Evolutionary conservation across 2,888 invertebrate genomes (phyloP).

Genomic region (Phania funesta): DNA sequence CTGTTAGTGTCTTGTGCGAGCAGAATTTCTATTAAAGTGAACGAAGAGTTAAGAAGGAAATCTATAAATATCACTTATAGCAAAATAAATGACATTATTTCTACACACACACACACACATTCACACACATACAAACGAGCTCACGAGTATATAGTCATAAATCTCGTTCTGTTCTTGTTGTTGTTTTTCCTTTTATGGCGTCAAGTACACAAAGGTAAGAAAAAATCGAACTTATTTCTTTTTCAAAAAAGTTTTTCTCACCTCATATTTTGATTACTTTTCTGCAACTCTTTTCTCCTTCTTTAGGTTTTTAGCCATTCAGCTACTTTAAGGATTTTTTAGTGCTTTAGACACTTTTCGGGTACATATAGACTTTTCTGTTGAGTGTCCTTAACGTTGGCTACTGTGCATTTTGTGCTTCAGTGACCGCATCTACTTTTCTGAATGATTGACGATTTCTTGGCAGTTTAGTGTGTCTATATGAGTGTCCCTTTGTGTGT

Average conservation of each 20-base stretch:
- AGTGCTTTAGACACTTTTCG: slow-evolving; percentile 18
- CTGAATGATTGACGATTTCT: slow-evolving; percentile 61
- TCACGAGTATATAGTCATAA: not conserved
- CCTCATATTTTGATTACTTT: slow-evolving; percentile 25
- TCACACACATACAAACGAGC: not conserved
- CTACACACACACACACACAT: not conserved
- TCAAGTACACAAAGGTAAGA: not conserved
- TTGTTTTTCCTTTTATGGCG: not conserved
- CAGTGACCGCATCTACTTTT: slow-evolving; percentile 51
- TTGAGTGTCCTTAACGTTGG: slow-evolving; percentile 44
- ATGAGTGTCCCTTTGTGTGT: not conserved
- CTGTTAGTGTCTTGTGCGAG: not conserved
- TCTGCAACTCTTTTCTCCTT: not conserved
- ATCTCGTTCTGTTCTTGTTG: not conserved
- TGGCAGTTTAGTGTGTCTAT: slow-evolving; percentile 26
- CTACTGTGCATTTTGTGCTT: slow-evolving; percentile 50
- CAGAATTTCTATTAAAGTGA: slow-evolving; percentile 11
- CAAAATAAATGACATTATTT: slow-evolving; percentile 42
- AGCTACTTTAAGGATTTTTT: slow-evolving; percentile 21
- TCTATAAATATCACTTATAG: slow-evolving; percentile 39
- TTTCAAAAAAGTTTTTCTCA: slow-evolving; percentile 13
- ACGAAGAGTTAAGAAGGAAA: not conserved
- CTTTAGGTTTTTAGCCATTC: not conserved
- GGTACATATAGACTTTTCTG: not conserved
- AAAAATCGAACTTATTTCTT: slow-evolving; percentile 9